These are phyloP conservation scores for Pomacea canaliculata DNA, from an alignment of 2,888 invertebrate genomes.

Conservation along the genomic window DNA sequence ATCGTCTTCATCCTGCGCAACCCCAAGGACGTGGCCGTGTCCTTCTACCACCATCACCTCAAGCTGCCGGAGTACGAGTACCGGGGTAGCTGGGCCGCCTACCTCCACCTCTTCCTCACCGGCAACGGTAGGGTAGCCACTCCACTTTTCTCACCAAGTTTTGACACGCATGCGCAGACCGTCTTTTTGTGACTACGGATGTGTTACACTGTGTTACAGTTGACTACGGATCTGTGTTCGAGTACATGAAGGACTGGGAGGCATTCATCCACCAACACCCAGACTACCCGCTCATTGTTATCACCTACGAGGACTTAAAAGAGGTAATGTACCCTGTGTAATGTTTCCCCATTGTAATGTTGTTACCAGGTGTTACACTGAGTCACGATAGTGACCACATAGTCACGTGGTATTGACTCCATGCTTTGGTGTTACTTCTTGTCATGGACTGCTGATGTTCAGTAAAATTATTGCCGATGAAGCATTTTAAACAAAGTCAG, in stretches of 20 bases:
- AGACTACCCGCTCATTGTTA: constrained; percentile 16
- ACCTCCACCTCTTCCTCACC: constrained; percentile 25
- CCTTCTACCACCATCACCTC: constrained; percentile 34
- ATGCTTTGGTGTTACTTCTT: too few species aligned
- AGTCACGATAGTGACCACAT: too few species aligned
- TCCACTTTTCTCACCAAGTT: too few species aligned
- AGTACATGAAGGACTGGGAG: constrained; percentile 18
- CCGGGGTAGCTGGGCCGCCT: constrained; percentile 26
- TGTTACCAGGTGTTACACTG: neutral
- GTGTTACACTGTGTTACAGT: neutral
- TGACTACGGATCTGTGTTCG: constrained; percentile 14
- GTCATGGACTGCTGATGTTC: too few species aligned
- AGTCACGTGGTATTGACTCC: too few species aligned
- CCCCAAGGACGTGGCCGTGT: constrained; percentile 33
- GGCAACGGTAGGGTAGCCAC: constrained; percentile 24
- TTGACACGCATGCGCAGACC: too few species aligned
- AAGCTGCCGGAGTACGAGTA: constrained; percentile 33
- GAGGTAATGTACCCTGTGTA: neutral
- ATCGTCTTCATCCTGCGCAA: constrained; percentile 32
- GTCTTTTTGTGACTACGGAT: too few species aligned
- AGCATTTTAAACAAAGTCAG: too few species aligned
- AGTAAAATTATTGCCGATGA: too few species aligned
- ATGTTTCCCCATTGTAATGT: too few species aligned
- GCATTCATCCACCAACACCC: constrained; percentile 14
- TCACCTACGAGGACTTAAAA: constrained; percentile 18